phyloP scores from a whole-genome alignment of 2,888 invertebrate species.

The Mamestra brassicae region DNA sequence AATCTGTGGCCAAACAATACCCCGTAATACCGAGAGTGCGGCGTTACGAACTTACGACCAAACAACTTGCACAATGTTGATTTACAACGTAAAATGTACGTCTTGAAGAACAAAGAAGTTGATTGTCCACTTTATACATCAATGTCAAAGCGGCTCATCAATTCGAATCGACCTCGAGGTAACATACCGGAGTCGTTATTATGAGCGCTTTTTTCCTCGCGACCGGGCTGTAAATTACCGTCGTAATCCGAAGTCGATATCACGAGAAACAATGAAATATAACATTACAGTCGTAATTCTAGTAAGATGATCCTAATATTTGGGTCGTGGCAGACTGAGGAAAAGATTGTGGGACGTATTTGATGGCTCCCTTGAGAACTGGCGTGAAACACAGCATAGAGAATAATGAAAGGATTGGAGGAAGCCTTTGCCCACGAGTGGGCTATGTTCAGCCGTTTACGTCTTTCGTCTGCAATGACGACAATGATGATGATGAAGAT shows the following conservation, averaged over 20 bases:
- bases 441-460: no score
- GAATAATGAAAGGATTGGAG: no score
- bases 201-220: conserved; percentile 33
- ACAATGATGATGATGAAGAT: no score
- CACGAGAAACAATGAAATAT: conserved; percentile 4
- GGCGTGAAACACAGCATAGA: no score
- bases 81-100: conserved; percentile 63
- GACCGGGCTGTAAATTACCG: conserved; percentile 8
- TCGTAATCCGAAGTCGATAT: not conserved
- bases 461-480: no score
- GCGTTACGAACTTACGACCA: conserved; percentile 58
- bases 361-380: no score
- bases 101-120: conserved; percentile 63
- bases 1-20: conserved; percentile 79
- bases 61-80: conserved; percentile 67
- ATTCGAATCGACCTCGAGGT: conserved; percentile 59
- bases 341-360: no score
- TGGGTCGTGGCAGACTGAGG: not conserved
- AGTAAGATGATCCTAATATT: not conserved
- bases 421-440: not conserved
- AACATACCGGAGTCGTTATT: conserved; percentile 45
- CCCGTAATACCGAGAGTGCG: conserved; percentile 64
- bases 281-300: not conserved
- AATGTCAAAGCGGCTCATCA: conserved; percentile 65
- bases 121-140: conserved; percentile 65